phyloP scores from a whole-genome alignment of 2,113 vertebrate species.

The Cheilinus undulatus region DNA sequence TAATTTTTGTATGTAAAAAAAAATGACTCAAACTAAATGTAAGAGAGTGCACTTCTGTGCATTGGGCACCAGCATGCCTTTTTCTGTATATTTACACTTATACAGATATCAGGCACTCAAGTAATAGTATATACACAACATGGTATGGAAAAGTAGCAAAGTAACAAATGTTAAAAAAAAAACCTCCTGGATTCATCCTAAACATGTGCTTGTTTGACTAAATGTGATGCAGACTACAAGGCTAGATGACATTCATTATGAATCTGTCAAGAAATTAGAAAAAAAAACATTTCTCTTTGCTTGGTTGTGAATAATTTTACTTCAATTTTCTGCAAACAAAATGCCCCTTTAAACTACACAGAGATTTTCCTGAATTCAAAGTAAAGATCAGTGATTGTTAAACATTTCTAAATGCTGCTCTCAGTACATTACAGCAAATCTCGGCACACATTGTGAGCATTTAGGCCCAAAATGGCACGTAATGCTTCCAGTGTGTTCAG shows the following conservation, averaged over 20 bases:
- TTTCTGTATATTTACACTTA: no score
- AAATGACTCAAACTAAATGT: no score
- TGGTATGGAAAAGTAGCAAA: no score
- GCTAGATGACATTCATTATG: background rate
- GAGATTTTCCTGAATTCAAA: background rate
- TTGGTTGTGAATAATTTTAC: background rate
- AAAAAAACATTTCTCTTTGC: background rate
- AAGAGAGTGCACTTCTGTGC: no score
- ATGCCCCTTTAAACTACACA: background rate
- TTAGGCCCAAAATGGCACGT: slow-evolving; percentile 31
- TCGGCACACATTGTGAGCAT: background rate
- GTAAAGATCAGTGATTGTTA: background rate
- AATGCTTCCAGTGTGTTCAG: slow-evolving; percentile 26
- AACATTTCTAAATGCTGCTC: background rate
- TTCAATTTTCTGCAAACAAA: background rate
- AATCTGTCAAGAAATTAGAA: background rate
- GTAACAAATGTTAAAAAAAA: no score
- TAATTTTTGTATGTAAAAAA: no score
- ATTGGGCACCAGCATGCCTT: no score
- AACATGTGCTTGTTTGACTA: background rate
- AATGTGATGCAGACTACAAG: background rate
- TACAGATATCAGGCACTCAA: no score
- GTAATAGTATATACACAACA: no score
- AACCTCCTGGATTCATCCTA: slow-evolving; percentile 5
- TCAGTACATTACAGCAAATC: background rate